Base-by-base conservation (phyloP, 2,113 vertebrate species). In the Tonatia bakeri region DNA sequence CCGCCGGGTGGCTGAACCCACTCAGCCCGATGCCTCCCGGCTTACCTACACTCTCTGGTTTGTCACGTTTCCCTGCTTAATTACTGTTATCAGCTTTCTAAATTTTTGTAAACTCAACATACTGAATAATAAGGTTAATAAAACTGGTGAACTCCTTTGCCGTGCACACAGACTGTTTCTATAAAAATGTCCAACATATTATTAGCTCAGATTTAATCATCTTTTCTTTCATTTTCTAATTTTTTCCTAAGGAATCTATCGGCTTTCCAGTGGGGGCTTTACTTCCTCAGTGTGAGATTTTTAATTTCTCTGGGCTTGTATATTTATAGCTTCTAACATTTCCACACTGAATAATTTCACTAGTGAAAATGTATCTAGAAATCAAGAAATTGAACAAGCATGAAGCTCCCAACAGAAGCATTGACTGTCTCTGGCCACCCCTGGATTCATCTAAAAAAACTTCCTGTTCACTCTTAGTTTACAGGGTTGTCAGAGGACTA, bases 101-200 rank as follows among this genome's bases (percentile, higher is more conserved):
- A 65, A 87, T 96, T 97, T 93, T 91, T 75, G 59, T 95, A 95
- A 97, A 97, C 17, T 94, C 85, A 94, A 96, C 73, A 96, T 36
- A 43, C 85, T 86, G 86, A 96, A 97, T 97, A 97, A 96, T 90
- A 82, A 94, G 86, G 85, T 97, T 97, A 96, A 97, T 96, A 93
- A 96, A 97, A 93, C 81, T 6, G 4, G 67, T 96, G 81, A 95
- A 92, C 90, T 94, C 81, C 85, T 97, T 88, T 93, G 77, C 88
- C 67, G 65, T 19, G 38, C 38, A 83, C 81, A 94, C 20, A 79
- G 67, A 87, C 59, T 81, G 52, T 91, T 92, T 97, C 94, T 89
- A 92, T 95, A 86, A 96, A 96, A 95, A 83, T 61, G 61, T 67
- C 75, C 91, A 92, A 72, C 1, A 2, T 93, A 73, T 92, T 94